These are phyloP conservation scores for Mesoclemmys tuberculata DNA, from an alignment of 2,113 vertebrate genomes.

Conservation along the genomic window DNA sequence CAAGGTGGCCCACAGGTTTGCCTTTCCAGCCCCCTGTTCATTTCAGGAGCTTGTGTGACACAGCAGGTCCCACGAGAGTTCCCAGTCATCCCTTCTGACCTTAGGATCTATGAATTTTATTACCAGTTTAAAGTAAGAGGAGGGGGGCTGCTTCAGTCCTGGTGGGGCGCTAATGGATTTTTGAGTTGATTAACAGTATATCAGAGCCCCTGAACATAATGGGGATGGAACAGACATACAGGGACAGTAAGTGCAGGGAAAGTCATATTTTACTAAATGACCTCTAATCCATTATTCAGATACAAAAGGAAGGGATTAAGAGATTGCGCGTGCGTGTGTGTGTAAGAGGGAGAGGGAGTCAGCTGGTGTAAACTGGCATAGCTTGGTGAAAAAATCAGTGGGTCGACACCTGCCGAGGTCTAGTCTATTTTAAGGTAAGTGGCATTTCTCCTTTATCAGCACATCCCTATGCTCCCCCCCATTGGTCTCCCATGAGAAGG, in stretches of 20 bases:
- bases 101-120: fast-evolving
- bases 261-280: neutral
- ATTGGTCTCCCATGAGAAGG: fast-evolving
- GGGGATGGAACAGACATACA: fast-evolving
- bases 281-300: neutral
- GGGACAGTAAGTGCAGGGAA: fast-evolving
- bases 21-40: neutral
- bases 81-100: neutral
- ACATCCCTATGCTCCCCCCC: fast-evolving
- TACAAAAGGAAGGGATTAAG: neutral
- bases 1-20: neutral
- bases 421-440: neutral
- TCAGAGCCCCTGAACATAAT: neutral
- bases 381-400: fast-evolving
- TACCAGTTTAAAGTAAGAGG: neutral
- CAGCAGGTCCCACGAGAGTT: fast-evolving
- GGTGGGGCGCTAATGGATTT: neutral
- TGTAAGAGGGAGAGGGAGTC: neutral
- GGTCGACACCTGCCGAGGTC: fast-evolving
- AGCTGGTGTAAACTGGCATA: neutral
- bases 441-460: neutral
- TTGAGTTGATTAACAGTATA: neutral
- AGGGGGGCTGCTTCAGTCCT: neutral
- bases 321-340: neutral
- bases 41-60: neutral